Evolutionary conservation across 2,888 invertebrate genomes (phyloP).

Genomic region (Rotaria sp.): DNA sequence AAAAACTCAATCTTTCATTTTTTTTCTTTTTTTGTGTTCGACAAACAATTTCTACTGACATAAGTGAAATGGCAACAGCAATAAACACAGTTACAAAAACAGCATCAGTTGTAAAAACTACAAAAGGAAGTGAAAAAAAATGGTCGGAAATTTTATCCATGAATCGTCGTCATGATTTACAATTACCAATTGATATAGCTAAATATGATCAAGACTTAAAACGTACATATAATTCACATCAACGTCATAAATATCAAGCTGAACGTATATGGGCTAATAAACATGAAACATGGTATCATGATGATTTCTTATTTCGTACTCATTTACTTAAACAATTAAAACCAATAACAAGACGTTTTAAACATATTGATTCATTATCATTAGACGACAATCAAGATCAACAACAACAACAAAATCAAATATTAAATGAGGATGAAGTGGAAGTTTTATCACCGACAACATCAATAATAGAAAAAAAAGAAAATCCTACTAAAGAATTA

Average conservation of each 20-base stretch:
- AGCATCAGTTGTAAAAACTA: neutral
- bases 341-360: neutral
- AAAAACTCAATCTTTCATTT: too few relatives aligned
- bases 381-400: too few relatives aligned
- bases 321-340: neutral
- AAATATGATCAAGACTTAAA: neutral
- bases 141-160: neutral
- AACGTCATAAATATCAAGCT: neutral
- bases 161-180: neutral
- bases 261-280: neutral
- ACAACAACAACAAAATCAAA: too few relatives aligned
- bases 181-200: neutral
- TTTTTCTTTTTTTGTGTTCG: too few relatives aligned
- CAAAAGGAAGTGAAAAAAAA: constrained; percentile 6
- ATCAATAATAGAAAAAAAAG: too few relatives aligned
- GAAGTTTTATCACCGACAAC: too few relatives aligned
- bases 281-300: constrained; percentile 19
- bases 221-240: neutral
- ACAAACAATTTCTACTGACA: too few relatives aligned
- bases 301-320: neutral
- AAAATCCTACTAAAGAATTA: too few relatives aligned
- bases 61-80: neutral
- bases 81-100: neutral
- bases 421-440: too few relatives aligned
- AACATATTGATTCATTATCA: neutral